Percentiles rank a stretch among this genome's conserved stretches.
These are phyloP conservation scores for Xiphorhynchus erythropygius DNA, from an alignment of 2,797 vertebrate species.

Conservation along the genomic window DNA sequence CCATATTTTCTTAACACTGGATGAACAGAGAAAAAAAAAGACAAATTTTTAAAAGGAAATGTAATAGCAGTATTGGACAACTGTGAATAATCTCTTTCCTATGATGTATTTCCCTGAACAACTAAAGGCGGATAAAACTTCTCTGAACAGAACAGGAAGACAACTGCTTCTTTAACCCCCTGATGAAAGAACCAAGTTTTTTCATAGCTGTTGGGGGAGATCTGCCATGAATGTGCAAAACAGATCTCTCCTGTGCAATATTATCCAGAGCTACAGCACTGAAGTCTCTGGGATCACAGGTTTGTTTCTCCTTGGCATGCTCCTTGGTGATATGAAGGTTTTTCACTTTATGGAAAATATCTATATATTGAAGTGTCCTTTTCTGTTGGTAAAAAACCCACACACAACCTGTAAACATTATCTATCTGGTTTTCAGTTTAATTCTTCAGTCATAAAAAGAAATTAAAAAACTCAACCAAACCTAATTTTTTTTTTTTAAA, in stretches of 20 bases:
- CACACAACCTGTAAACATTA: not conserved
- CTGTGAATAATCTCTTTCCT: conserved; percentile 46
- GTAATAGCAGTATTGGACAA: conserved; percentile 24
- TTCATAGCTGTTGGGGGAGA: conserved; percentile 46
- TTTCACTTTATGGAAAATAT: not conserved
- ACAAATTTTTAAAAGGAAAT: not conserved
- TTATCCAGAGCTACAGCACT: not conserved
- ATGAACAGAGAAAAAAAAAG: not conserved
- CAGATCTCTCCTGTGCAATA: conserved; percentile 36
- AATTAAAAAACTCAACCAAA: not conserved
- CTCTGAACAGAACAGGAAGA: conserved; percentile 60
- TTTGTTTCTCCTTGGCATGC: not conserved
- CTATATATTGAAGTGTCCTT: not conserved
- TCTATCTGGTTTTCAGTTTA: not conserved
- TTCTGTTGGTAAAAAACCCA: fast-evolving
- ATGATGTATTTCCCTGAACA: conserved; percentile 61
- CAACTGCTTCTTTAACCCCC: conserved; percentile 63
- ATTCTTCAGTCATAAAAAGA: not conserved
- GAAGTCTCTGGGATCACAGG: conserved; percentile 20
- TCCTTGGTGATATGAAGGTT: not conserved
- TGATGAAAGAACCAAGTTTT: conserved; percentile 68
- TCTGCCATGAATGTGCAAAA: conserved; percentile 69
- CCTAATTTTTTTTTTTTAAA: too few relatives aligned
- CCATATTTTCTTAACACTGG: not conserved
- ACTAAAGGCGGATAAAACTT: not conserved